phyloP scores from a whole-genome alignment of 2,113 vertebrate species.

The Raphicerus campestris region DNA sequence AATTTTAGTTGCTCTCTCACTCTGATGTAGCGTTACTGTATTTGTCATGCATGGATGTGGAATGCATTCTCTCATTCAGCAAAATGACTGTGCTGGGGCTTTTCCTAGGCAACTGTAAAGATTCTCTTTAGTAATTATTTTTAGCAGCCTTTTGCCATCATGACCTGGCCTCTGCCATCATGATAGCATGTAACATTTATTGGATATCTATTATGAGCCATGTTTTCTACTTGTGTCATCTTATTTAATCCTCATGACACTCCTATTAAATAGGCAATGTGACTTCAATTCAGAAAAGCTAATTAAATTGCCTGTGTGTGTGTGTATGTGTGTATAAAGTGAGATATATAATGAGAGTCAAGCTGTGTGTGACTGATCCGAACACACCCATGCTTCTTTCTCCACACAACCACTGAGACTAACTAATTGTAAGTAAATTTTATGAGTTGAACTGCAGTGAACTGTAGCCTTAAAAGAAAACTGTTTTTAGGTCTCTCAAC shows the following conservation, averaged over 20 bases:
- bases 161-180: not conserved
- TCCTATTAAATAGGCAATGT: not conserved
- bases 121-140: conserved; percentile 19
- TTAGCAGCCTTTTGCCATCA: not conserved
- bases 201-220: not conserved
- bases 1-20: not conserved
- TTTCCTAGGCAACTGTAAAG: not conserved
- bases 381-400: not conserved
- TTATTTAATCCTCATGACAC: not conserved
- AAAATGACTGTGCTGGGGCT: not conserved
- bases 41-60: not conserved
- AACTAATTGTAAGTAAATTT: conserved; percentile 7
- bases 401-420: not conserved
- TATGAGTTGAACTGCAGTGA: not conserved
- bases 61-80: not conserved
- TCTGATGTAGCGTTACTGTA: not conserved
- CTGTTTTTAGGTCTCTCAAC: not conserved
- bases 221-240: not conserved
- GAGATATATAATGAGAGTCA: not conserved
- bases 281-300: not conserved
- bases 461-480: not conserved
- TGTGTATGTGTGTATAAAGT: not conserved
- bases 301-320: not conserved
- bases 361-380: not conserved
- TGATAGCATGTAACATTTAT: not conserved